Evolutionary conservation across 2,797 vertebrate genomes (phyloP).

Genomic region (Danio albolineatus): DNA sequence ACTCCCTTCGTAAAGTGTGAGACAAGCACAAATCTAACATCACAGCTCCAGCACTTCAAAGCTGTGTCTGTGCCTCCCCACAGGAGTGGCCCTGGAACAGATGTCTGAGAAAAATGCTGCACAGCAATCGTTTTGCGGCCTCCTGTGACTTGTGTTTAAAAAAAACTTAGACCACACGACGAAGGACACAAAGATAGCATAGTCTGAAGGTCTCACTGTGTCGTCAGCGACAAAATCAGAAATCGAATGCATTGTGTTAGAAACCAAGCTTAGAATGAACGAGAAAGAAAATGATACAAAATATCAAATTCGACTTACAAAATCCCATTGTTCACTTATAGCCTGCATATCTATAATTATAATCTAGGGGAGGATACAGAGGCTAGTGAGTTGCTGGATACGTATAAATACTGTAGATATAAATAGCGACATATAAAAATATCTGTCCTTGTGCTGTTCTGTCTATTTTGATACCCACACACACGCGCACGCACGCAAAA

Average conservation of each 20-base stretch:
- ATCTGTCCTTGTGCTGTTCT: neutral
- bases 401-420: neutral
- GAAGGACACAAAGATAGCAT: slow-evolving; percentile 33
- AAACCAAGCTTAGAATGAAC: neutral
- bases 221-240: neutral
- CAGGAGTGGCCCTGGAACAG: slow-evolving; percentile 41
- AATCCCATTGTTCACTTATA: neutral
- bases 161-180: slow-evolving; percentile 18
- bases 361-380: slow-evolving; percentile 3
- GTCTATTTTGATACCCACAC: neutral
- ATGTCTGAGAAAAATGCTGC: slow-evolving; percentile 33
- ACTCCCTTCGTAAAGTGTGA: slow-evolving; percentile 34
- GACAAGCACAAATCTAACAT: slow-evolving; percentile 50
- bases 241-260: neutral
- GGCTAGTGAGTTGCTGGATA: neutral
- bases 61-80: slow-evolving; percentile 38
- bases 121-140: slow-evolving; percentile 31
- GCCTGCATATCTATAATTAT: neutral
- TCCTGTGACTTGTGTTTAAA: slow-evolving; percentile 16
- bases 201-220: neutral
- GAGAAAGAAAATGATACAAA: neutral
- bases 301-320: neutral
- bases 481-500: no score
- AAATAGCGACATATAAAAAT: neutral
- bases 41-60: slow-evolving; percentile 50